Percentiles rank a stretch among this genome's conserved stretches.
Conservation (phyloP, 2,888 invertebrate species). For the Clanis bilineata region DNA sequence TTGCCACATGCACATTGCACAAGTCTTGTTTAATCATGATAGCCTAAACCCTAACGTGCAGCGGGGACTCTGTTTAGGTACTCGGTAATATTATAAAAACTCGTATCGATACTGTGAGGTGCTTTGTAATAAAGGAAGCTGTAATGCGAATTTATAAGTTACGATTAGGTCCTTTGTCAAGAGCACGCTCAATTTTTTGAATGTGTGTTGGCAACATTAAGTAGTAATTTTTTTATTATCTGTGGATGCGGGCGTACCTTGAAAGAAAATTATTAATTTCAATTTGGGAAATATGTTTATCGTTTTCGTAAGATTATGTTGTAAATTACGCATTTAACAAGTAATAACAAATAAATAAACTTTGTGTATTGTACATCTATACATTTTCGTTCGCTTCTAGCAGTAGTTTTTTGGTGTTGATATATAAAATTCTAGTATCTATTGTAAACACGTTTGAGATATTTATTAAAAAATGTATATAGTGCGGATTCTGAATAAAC, state of each 20-base stretch:
- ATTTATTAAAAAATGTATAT: slow-evolving; percentile 31
- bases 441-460: slow-evolving; percentile 55
- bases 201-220: no score
- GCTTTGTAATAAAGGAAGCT: no score
- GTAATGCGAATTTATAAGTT: no score
- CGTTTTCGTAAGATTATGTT: slow-evolving; percentile 17
- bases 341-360: not conserved
- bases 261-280: slow-evolving; percentile 32
- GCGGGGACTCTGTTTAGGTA: no score
- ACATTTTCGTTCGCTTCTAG: not conserved
- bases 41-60: no score
- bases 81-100: no score
- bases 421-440: slow-evolving; percentile 32
- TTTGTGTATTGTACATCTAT: not conserved
- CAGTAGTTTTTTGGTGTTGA: not conserved
- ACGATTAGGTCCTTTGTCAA: no score
- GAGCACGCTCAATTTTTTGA: no score
- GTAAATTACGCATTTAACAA: not conserved
- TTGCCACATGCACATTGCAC: no score
- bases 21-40: no score
- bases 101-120: no score
- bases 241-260: slow-evolving; percentile 47
- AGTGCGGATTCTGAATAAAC: slow-evolving; percentile 43
- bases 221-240: no score
- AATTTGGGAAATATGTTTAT: not conserved